Evolutionary conservation across 2,113 vertebrate species (phyloP).

Genomic region (Anarrhichthys ocellatus): DNA sequence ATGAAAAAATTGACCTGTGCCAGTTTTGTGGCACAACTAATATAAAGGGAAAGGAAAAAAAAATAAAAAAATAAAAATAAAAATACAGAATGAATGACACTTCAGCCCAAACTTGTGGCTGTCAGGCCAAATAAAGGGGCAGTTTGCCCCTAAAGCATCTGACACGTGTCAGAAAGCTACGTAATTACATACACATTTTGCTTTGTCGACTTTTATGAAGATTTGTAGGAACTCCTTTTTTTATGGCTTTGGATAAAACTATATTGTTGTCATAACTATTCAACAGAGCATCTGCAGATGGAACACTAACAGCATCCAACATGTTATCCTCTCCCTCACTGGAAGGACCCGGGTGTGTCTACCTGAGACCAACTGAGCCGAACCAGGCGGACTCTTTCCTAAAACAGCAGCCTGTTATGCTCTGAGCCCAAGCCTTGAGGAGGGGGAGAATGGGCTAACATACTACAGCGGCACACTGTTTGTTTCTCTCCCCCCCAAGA

Average conservation of each 20-base stretch:
- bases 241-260: not conserved
- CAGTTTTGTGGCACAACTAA: slow-evolving; percentile 22
- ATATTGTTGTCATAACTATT: not conserved
- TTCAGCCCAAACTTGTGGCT: not conserved
- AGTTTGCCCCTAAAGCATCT: not conserved
- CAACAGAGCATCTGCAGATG: not conserved
- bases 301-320: slow-evolving; percentile 6
- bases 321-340: slow-evolving; percentile 20
- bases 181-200: not conserved
- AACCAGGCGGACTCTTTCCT: slow-evolving; percentile 52
- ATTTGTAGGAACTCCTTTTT: not conserved
- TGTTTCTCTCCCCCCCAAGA: not conserved
- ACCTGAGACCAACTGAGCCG: slow-evolving; percentile 42
- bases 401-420: slow-evolving; percentile 60
- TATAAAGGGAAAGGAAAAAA: slow-evolving; percentile 2
- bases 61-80: too few species aligned
- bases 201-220: not conserved
- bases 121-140: not conserved
- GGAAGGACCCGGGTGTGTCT: slow-evolving; percentile 42
- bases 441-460: slow-evolving; percentile 22
- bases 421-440: slow-evolving; percentile 40
- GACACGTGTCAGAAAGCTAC: not conserved
- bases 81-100: slow-evolving; percentile 3
- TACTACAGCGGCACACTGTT: slow-evolving; percentile 39
- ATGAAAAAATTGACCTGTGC: slow-evolving; percentile 15